A percentile compares a stretch with the other conserved stretches of the same genome.
phyloP scores from a whole-genome alignment of 2,888 invertebrate genomes.

The Chloromyia formosa region DNA sequence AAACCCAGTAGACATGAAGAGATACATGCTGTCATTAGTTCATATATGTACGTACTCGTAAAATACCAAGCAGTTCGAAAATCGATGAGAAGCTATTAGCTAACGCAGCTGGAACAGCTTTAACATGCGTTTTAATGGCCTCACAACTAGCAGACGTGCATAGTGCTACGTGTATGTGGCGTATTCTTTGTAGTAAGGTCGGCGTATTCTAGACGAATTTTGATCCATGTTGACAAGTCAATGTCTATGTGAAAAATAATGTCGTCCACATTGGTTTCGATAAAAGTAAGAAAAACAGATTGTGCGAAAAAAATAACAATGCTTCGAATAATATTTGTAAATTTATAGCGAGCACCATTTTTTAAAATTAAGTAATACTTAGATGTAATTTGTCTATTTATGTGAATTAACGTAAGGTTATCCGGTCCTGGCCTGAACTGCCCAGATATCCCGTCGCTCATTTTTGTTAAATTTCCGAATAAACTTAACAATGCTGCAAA shows the following conservation, averaged over 20 bases:
- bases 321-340: too few relatives aligned
- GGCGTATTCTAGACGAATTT: not conserved
- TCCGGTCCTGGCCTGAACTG: too few relatives aligned
- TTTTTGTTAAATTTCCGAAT: too few relatives aligned
- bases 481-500: too few relatives aligned
- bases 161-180: not conserved
- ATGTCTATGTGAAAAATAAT: slow-evolving; percentile 9
- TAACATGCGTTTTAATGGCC: slow-evolving; percentile 17
- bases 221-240: slow-evolving; percentile 20
- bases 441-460: too few relatives aligned
- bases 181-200: slow-evolving; percentile 25
- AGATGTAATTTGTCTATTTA: too few relatives aligned
- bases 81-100: slow-evolving; percentile 23
- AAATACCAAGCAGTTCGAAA: not conserved
- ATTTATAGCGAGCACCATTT: too few relatives aligned
- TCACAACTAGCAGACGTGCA: not conserved
- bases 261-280: not conserved
- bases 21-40: not conserved
- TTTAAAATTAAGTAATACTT: too few relatives aligned
- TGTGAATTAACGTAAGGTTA: too few relatives aligned
- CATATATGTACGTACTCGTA: too few relatives aligned
- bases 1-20: not conserved
- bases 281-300: too few relatives aligned
- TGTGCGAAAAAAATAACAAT: too few relatives aligned
- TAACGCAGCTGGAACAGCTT: slow-evolving; percentile 17